Evolutionary conservation across 2,797 vertebrate genomes (phyloP).

Genomic region (Monodelphis domestica): DNA sequence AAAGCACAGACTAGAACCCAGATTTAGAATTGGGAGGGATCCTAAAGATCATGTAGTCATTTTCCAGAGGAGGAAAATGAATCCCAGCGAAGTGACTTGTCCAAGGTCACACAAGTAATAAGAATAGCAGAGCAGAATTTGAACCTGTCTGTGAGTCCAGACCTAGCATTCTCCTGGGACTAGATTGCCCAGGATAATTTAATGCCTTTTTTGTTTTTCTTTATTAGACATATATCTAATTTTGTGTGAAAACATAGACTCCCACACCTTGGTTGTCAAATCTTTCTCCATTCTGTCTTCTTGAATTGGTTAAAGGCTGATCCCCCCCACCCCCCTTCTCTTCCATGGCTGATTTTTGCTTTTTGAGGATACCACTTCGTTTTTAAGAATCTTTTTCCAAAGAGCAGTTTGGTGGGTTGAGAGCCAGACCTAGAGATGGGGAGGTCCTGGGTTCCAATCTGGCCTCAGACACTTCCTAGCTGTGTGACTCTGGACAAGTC

Average conservation of each 20-base stretch:
- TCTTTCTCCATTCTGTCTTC: neutral
- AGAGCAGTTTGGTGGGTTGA: too few relatives aligned
- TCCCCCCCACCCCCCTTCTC: neutral
- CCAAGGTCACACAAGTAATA: neutral
- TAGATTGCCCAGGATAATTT: neutral
- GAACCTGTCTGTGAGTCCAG: neutral
- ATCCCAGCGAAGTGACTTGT: neutral
- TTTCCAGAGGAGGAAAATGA: neutral
- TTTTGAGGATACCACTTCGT: neutral
- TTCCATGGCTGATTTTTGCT: neutral
- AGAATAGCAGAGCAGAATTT: neutral
- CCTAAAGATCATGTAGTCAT: neutral
- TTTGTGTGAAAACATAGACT: neutral
- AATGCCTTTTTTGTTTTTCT: neutral
- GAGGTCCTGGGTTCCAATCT: too few relatives aligned
- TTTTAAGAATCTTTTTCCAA: too few relatives aligned
- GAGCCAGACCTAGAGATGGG: too few relatives aligned
- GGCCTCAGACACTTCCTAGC: too few relatives aligned
- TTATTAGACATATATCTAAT: neutral
- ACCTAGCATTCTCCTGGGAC: neutral
- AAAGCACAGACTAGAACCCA: neutral
- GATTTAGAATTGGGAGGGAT: neutral
- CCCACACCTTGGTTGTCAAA: neutral
- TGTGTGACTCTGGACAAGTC: too few relatives aligned
- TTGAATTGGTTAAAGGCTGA: neutral